phyloP scores from a whole-genome alignment of 2,113 vertebrate genomes.

The Eudorcas thomsonii region DNA sequence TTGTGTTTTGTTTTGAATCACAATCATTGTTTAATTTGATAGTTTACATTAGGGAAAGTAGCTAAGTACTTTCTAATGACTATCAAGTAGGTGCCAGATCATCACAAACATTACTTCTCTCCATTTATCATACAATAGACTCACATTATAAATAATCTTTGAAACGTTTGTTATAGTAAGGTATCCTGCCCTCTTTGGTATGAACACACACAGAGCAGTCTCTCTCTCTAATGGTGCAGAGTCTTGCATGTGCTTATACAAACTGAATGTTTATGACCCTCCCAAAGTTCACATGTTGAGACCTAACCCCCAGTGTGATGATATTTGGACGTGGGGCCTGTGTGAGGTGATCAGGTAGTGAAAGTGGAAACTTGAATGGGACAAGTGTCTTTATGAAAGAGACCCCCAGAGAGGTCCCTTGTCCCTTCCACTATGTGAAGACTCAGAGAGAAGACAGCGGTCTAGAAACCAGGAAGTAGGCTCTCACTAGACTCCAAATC shows the following conservation, averaged over 20 bases:
- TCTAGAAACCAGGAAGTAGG: not conserved
- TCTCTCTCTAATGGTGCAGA: not conserved
- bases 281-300: not conserved
- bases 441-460: not conserved
- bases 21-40: not conserved
- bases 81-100: not conserved
- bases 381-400: not conserved
- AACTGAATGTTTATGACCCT: not conserved
- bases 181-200: not conserved
- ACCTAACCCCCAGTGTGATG: not conserved
- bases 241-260: not conserved
- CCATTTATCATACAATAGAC: not conserved
- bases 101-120: not conserved
- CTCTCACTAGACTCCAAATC: not conserved
- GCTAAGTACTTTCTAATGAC: not conserved
- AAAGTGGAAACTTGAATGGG: not conserved
- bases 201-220: not conserved
- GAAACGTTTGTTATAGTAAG: not conserved
- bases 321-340: not conserved
- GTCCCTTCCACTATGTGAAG: not conserved
- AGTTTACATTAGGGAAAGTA: not conserved
- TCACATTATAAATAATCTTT: not conserved
- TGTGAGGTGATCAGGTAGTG: not conserved
- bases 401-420: not conserved
- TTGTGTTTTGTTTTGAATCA: not conserved